Conservation (phyloP, 2,797 vertebrate species). For the Apodemus agrarius region DNA sequence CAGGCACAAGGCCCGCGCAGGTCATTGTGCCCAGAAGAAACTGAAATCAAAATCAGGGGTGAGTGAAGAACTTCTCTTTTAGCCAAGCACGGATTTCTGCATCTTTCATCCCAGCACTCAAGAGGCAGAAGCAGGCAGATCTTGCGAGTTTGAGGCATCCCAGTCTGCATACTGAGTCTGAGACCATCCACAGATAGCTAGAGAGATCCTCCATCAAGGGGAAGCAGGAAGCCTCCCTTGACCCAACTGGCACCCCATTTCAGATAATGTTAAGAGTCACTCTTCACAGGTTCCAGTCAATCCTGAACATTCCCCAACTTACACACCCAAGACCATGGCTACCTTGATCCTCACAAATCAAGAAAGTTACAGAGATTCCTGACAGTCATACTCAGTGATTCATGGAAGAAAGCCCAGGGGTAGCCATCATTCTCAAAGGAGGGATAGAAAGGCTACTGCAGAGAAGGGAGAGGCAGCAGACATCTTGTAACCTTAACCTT, state of each 20-base stretch:
- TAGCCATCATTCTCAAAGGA: neutral
- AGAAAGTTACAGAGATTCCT: neutral
- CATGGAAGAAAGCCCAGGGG: neutral
- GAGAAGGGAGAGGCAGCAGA: neutral
- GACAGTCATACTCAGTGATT: neutral
- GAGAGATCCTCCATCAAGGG: neutral
- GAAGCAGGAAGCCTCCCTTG: neutral
- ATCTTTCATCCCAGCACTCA: neutral
- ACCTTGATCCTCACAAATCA: neutral
- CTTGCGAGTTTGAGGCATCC: neutral
- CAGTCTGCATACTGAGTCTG: neutral
- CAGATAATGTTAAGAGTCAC: neutral
- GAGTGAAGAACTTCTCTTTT: conserved; percentile 7
- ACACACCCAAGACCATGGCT: neutral
- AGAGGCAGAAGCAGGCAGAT: neutral
- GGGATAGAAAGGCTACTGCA: neutral
- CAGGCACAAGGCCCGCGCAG: neutral
- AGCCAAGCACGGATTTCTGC: neutral
- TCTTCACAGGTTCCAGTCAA: neutral
- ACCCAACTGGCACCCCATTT: neutral
- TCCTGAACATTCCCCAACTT: neutral
- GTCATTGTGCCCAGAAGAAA: neutral
- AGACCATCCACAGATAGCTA: neutral
- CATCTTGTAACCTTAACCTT: neutral
- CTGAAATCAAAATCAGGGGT: neutral